These are phyloP conservation scores for Cerastis rubricosa DNA, from an alignment of 2,888 invertebrate species.

Conservation along the genomic window DNA sequence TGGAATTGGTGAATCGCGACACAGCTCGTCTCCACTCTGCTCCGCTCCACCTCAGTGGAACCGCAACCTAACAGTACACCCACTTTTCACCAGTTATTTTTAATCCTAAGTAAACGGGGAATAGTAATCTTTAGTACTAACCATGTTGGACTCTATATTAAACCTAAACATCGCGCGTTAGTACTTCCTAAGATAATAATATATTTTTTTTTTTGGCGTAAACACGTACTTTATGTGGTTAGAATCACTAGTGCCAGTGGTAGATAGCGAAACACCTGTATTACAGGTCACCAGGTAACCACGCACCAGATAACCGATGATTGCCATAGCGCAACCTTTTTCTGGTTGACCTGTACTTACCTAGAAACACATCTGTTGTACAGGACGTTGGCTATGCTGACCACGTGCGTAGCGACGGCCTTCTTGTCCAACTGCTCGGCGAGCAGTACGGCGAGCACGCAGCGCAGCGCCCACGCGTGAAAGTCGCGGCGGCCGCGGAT, in stretches of 20 bases:
- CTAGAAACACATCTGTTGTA: constrained; percentile 80
- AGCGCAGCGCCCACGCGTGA: constrained; percentile 90
- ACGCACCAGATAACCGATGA: background rate
- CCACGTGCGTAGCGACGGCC: constrained; percentile 67
- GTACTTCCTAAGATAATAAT: background rate
- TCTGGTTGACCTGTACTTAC: constrained; percentile 60
- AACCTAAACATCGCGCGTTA: background rate
- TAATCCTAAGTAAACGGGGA: too few relatives aligned
- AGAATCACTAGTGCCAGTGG: too few relatives aligned
- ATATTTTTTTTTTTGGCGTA: too few relatives aligned
- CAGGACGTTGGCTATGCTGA: constrained; percentile 74
- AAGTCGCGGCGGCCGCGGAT: constrained; percentile 90
- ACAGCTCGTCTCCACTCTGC: too few relatives aligned
- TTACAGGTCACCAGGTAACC: too few relatives aligned
- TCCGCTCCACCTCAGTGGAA: too few relatives aligned
- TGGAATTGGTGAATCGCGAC: too few relatives aligned
- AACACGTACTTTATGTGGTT: too few relatives aligned
- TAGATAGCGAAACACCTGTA: too few relatives aligned
- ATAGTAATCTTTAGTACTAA: background rate
- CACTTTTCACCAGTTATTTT: background rate
- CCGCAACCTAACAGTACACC: too few relatives aligned
- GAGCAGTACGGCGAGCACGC: constrained; percentile 78
- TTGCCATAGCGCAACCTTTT: background rate
- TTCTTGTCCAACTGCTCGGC: constrained; percentile 70
- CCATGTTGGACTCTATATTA: background rate